phyloP scores from a whole-genome alignment of 2,113 vertebrate species.

The Capreolus pygargus region DNA sequence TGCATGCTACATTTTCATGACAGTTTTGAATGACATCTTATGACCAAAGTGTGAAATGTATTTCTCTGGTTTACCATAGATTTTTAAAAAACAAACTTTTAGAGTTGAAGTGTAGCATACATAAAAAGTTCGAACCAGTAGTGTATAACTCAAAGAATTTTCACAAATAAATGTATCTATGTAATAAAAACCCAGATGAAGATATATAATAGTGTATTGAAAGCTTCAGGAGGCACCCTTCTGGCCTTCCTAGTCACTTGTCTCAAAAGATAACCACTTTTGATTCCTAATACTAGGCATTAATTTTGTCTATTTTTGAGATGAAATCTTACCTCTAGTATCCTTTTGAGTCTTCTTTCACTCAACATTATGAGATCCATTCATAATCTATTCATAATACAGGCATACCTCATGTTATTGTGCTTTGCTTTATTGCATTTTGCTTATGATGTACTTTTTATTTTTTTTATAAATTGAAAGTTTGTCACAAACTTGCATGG shows the following conservation, averaged over 20 bases:
- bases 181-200: neutral
- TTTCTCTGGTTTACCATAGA: neutral
- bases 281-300: neutral
- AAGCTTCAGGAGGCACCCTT: neutral
- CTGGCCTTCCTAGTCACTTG: neutral
- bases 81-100: neutral
- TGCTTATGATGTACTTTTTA: neutral
- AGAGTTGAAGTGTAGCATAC: neutral
- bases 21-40: neutral
- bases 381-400: neutral
- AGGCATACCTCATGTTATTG: neutral
- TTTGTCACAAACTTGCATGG: neutral
- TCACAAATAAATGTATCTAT: neutral
- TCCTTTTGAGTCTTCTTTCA: neutral
- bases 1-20: neutral
- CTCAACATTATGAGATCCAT: neutral
- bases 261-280: neutral
- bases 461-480: neutral
- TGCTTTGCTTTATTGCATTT: neutral
- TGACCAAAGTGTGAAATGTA: neutral
- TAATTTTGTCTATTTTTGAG: neutral
- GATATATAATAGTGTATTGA: neutral
- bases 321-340: neutral
- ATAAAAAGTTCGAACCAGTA: neutral
- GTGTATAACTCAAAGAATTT: neutral